Base-by-base conservation (phyloP, 2,797 vertebrate genomes). In the Urocyon cinereoargenteus region DNA sequence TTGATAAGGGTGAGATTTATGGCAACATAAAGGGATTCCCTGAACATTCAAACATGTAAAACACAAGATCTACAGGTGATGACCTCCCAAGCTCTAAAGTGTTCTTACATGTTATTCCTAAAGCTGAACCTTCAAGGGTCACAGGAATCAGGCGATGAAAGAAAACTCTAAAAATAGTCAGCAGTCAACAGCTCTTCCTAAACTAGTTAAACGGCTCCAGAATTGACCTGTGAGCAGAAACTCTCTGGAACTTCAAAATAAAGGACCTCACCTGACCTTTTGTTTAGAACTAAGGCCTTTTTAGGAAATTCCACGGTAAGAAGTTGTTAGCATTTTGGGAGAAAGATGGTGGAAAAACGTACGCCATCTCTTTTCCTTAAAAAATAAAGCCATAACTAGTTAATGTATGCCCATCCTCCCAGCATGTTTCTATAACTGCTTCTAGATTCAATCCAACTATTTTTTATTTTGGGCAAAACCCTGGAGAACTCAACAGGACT, bases 1-100 rank as follows among this genome's bases (percentile, higher is more conserved):
- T 73, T 61, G 77, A 51, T 84, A 66, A 92, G 51, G 93, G 79
- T 53, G 57, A 79, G 90, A 88, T n/a, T 81, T n/a, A 93, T 57
- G 53, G 72, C 15, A 62, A 62, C 53, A 28, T 86, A 49, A 59
- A 77, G 36, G 45, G 51, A 68, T 21, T 68, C 22, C 51, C 34
- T 64, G 45, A 87, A 78, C 21, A 40, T 81, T 91, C 66, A 75
- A 70, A 34, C 45, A 70, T 5, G 10, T 66, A 77, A 95, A 89
- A 77, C 31, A 36, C 31, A 64, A 89, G 45, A 49, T 26, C n/a
- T 85, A 49, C 28, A 81, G 57, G 55, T 0, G 0, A 77, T 31
- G 12, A 57, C 18, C 6, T 91, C 84, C 10, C 64, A 75, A 10
- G 55, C 91, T 40, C 40, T 79, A 81, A 66, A 91, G 5, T 55